These are phyloP conservation scores for Pandemis heparana DNA, from an alignment of 2,888 invertebrate species.

Conservation along the genomic window DNA sequence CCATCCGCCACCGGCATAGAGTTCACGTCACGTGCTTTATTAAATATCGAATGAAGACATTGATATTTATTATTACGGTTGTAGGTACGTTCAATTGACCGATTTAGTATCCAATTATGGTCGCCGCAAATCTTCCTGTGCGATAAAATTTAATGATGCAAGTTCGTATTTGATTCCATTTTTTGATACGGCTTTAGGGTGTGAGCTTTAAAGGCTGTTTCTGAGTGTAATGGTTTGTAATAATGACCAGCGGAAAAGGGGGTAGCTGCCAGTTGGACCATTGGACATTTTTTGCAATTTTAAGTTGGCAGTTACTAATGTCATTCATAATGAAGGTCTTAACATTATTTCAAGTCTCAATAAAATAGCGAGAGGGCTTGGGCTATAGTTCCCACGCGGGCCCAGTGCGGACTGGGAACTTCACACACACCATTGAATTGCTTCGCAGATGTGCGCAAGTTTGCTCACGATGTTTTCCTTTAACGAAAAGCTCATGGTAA, in stretches of 20 bases:
- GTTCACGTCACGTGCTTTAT: constrained; percentile 2
- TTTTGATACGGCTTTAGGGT: background rate
- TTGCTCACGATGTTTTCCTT: too few species aligned
- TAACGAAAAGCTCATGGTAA: too few species aligned
- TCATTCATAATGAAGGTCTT: background rate
- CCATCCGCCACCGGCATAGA: constrained; percentile 18
- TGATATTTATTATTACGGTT: constrained; percentile 25
- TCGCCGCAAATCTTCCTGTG: constrained; percentile 47
- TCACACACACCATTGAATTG: too few species aligned
- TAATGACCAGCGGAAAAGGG: background rate
- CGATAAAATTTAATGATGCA: constrained; percentile 45
- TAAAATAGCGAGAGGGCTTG: too few species aligned
- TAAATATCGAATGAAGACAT: constrained; percentile 46
- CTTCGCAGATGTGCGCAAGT: too few species aligned
- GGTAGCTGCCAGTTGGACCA: background rate
- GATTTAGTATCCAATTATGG: constrained; percentile 59
- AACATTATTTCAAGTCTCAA: too few species aligned
- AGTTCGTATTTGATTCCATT: constrained; percentile 1
- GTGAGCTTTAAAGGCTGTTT: background rate
- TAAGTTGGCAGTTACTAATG: background rate
- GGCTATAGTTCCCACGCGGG: too few species aligned
- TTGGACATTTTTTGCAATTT: background rate
- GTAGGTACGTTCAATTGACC: constrained; percentile 40
- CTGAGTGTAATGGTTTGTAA: background rate
- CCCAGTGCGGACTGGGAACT: too few species aligned